Base-by-base conservation (phyloP, 2,888 invertebrate species). In the Oscheius onirici region DNA sequence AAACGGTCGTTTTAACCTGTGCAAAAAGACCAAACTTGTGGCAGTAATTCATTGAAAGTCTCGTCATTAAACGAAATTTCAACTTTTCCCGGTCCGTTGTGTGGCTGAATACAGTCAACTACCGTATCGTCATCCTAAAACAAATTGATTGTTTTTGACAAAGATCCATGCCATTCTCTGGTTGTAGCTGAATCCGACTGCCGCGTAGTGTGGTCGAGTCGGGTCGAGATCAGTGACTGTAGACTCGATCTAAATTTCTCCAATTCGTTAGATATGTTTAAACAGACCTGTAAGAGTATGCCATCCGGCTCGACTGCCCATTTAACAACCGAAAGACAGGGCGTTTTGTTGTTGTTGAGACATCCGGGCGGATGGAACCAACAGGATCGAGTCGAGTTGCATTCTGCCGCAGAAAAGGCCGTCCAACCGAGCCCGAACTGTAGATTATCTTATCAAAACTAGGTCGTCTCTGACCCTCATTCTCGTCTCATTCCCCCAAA, bases 41-140 rank as follows among this genome's bases (percentile, higher is more conserved):
- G 74, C 22, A 82, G 57, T 44, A 80, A 77, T 54, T 76, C 71
- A 72, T 82, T 82, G 75, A 71, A 74, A 26, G 80, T 80, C 60
- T 80, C 79, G 60, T 82, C 82, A 68, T 82, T 82, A 69, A 82
- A 82, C 17, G 80, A 80, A 15, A 82, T 71, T 60, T 77, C 75
- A 17, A 81, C 79, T 61, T 69, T 72, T 11, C 73, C 76, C 51
- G 70, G 66, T 10, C 78, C 75, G 22, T 75, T 70, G 20, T 74
- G 77, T 54, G 75, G 72, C 57, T 72, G 74, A 17, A 82, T 71
- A 55, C 82, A 82, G 46, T 82, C 82, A 34, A 82, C 66, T 11
- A 82, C 82, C 3, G 80, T 82, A 55, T 82, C 82, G 61, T 82
- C 82, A 61, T 77, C 80, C 81, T 81, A 6, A 13, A 20, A 22